A percentile compares a stretch with the other conserved stretches of the same genome.
These are phyloP conservation scores for Hyla sarda DNA, from an alignment of 2,113 vertebrate genomes.

Conservation along the genomic window DNA sequence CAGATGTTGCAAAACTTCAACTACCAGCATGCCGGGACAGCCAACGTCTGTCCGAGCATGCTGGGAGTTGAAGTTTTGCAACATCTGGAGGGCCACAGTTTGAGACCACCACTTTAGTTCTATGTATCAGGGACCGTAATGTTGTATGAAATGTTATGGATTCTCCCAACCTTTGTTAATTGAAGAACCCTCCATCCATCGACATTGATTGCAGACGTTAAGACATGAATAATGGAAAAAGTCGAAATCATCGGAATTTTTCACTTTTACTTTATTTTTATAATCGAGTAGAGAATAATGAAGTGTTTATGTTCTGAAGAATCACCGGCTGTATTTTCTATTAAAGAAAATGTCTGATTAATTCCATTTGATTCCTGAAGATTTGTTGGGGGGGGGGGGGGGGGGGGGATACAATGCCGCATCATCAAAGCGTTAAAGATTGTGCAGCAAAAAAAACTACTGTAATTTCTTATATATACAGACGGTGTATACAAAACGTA, in stretches of 20 bases:
- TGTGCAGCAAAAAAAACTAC: not conserved
- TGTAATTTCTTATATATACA: too few relatives aligned
- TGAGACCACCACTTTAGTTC: not conserved
- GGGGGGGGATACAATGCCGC: too few relatives aligned
- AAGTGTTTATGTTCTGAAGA: not conserved
- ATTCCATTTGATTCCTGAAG: not conserved
- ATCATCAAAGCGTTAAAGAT: not conserved
- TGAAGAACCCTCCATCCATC: not conserved
- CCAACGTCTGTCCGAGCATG: too few relatives aligned
- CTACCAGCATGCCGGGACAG: too few relatives aligned
- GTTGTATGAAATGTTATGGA: not conserved
- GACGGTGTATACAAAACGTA: too few relatives aligned
- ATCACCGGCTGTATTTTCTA: not conserved
- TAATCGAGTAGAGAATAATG: not conserved
- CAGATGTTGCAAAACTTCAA: too few relatives aligned
- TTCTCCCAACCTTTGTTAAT: conserved; percentile 12
- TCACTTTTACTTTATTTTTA: not conserved
- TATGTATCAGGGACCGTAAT: not conserved
- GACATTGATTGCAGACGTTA: conserved; percentile 15
- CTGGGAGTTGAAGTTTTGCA: too few relatives aligned
- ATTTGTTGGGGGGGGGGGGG: not conserved
- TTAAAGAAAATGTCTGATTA: not conserved
- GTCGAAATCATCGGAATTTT: not conserved
- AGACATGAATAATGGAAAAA: conserved; percentile 10
- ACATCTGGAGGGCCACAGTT: not conserved